Evolutionary conservation across 2,888 invertebrate species (phyloP).

Genomic region (Atherix ibis): DNA sequence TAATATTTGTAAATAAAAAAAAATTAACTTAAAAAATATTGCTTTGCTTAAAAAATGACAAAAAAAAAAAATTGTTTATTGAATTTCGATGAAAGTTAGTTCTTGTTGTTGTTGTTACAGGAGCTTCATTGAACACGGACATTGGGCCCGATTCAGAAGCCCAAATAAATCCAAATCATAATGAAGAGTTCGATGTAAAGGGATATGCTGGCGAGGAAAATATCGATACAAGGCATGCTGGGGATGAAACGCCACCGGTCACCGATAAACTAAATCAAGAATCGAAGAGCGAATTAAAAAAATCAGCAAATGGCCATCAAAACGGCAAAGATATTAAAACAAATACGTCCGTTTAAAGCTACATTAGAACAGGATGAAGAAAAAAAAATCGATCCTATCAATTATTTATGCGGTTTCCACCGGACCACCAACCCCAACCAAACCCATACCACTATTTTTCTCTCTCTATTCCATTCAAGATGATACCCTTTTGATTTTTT

Average conservation of each 20-base stretch:
- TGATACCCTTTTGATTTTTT: too few relatives aligned
- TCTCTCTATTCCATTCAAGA: too few relatives aligned
- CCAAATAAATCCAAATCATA: slow-evolving; percentile 43
- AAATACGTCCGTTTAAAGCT: slow-evolving; percentile 30
- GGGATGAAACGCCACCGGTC: slow-evolving; percentile 30
- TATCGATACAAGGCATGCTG: slow-evolving; percentile 29
- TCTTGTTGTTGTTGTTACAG: slow-evolving; percentile 42
- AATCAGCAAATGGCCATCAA: slow-evolving; percentile 17
- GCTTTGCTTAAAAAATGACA: background rate
- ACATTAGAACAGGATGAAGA: too few relatives aligned
- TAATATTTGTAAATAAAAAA: background rate
- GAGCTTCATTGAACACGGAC: slow-evolving; percentile 43
- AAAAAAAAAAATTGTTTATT: background rate
- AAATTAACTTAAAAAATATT: background rate
- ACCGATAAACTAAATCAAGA: slow-evolving; percentile 30
- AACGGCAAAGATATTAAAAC: slow-evolving; percentile 25
- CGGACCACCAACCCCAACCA: background rate
- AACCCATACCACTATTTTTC: too few relatives aligned
- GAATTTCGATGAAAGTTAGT: slow-evolving; percentile 22
- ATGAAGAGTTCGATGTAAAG: slow-evolving; percentile 37
- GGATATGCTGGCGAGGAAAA: slow-evolving; percentile 27
- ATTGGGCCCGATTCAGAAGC: slow-evolving; percentile 43
- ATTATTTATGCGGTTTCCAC: background rate
- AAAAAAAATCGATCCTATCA: too few relatives aligned
- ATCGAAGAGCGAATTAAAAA: slow-evolving; percentile 28